These are phyloP conservation scores for Neodontobutis hainanensis DNA, from an alignment of 2,113 vertebrate species.

Conservation along the genomic window DNA sequence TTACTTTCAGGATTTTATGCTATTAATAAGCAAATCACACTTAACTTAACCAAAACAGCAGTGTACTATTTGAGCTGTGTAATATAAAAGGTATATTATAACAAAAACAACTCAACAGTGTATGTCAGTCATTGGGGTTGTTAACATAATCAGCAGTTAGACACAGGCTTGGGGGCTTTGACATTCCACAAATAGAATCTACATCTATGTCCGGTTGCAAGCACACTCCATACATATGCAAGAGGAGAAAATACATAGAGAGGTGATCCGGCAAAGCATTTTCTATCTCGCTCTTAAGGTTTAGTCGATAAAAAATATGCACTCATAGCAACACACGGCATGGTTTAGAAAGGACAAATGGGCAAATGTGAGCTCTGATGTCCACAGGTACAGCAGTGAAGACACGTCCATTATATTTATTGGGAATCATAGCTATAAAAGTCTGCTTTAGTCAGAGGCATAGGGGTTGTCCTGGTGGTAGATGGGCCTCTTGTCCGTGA, in stretches of 20 bases:
- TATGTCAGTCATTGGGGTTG: neutral
- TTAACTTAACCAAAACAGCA: too few species aligned
- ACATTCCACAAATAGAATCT: conserved; percentile 16
- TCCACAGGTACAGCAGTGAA: conserved; percentile 34
- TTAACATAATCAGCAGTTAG: conserved; percentile 6
- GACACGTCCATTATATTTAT: conserved; percentile 16
- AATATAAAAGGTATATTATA: neutral
- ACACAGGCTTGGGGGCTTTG: conserved; percentile 7
- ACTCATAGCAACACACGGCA: conserved; percentile 14
- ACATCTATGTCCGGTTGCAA: neutral
- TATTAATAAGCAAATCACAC: too few species aligned
- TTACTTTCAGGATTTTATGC: too few species aligned
- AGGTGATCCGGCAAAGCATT: conserved; percentile 4
- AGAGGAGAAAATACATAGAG: conserved; percentile 3
- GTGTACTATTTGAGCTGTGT: neutral
- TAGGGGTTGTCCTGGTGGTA: conserved; percentile 13
- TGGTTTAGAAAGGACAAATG: conserved; percentile 19
- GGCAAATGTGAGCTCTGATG: conserved; percentile 12
- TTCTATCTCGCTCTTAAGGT: neutral
- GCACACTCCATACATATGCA: neutral
- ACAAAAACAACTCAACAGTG: neutral
- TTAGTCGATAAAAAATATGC: conserved; percentile 11
- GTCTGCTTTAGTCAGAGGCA: conserved; percentile 17
- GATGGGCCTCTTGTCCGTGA: conserved; percentile 13
- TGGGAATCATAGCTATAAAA: conserved; percentile 30